Evolutionary conservation across 2,797 vertebrate species (phyloP), one percentile per base, ranked within the genome.

Genomic region (Champsocephalus esox): DNA sequence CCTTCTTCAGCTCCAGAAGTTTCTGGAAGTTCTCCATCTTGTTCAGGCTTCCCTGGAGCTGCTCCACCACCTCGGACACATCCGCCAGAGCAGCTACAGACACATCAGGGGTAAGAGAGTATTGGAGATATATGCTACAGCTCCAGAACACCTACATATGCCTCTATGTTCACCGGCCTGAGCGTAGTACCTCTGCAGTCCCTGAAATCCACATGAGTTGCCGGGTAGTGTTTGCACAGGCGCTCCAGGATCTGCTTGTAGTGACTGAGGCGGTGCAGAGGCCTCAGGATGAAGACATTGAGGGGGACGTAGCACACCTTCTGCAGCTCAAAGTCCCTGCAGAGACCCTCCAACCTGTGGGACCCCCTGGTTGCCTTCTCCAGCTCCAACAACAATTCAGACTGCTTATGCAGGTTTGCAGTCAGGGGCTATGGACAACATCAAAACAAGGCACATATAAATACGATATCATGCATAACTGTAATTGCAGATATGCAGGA

Each of bases 1-100:
- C 98, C 83, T 99, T 99, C 92, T 97, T 98, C 77, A 99, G 94
- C 86, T 99, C 98, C 54, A 98, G 95, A 4, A 99, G 95, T 86
- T 98, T 99, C 95, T 99, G 98, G 92, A 97, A 97, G 84, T 99
- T 99, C 92, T 99, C 98, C 94, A 97, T 98, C 93, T 98, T 98
- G 89, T 97, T 93, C 91, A 99, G 95, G 59, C 93, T 96, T 65
- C 95, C 94, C 2, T 97, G 97, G 70, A 99, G 96, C 83, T 96
- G 97, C 2, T 96, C 96, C 85, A 97, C 97, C 94, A 99, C 94
- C 88, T 99, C 98, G 0, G 97, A 96, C 81, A 99, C 96, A 65
- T 98, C 97, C 7, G 97, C 97, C 89, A 99, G 88, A 60, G 97
- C 97, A 86, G 98, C 98, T 99, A 72, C 32, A 63, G 16, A 81